Percentiles rank a stretch among this genome's conserved stretches.
Evolutionary conservation across 2,888 invertebrate genomes (phyloP).

Genomic region (Leuctra nigra): DNA sequence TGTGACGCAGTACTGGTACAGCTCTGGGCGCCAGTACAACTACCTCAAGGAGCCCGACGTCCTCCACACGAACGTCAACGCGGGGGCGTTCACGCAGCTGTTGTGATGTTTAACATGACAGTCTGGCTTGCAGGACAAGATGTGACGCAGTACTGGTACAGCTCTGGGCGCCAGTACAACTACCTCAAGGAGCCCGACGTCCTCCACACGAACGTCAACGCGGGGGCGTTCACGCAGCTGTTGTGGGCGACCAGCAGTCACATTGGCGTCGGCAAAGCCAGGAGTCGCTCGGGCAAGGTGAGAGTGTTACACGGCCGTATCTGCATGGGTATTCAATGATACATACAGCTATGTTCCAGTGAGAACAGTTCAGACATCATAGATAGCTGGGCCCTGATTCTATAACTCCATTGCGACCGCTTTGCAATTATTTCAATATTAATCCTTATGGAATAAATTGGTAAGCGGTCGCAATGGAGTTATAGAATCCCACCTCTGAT

Average conservation of each 20-base stretch:
- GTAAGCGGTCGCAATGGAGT: too few species aligned
- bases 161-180: slow-evolving; percentile 67
- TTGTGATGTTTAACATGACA: too few species aligned
- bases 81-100: slow-evolving; percentile 34
- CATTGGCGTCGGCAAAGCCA: slow-evolving; percentile 76
- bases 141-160: slow-evolving; percentile 76
- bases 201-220: slow-evolving; percentile 69
- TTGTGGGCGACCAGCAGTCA: slow-evolving; percentile 72
- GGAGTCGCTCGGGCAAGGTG: slow-evolving; percentile 64
- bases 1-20: slow-evolving; percentile 76
- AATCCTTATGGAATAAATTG: too few species aligned
- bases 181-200: slow-evolving; percentile 66
- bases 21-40: slow-evolving; percentile 67
- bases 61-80: slow-evolving; percentile 69
- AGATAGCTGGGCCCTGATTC: too few species aligned
- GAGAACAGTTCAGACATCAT: too few species aligned
- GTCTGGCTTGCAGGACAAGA: slow-evolving; percentile 64
- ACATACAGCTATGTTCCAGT: too few species aligned
- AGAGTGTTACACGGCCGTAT: background rate
- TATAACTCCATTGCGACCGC: too few species aligned
- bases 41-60: slow-evolving; percentile 66
- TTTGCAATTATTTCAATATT: too few species aligned
- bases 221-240: slow-evolving; percentile 51
- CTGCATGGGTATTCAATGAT: background rate
- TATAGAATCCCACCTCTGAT: too few species aligned